A percentile compares a stretch with the other conserved stretches of the same genome.
phyloP scores from a whole-genome alignment of 2,888 invertebrate genomes.

The Vanessa cardui region DNA sequence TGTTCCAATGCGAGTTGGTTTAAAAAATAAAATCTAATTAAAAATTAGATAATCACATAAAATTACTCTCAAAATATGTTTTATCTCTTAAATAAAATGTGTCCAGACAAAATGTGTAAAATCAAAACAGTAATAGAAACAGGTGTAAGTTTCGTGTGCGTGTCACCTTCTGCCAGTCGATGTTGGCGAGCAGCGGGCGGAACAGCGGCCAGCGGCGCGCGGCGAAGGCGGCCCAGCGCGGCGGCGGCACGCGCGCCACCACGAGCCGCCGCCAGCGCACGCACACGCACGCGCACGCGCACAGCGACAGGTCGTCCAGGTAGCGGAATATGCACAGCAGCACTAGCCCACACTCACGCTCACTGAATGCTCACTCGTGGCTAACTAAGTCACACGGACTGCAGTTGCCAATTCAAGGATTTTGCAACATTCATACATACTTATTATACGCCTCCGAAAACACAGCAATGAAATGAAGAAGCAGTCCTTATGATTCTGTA shows the following conservation, averaged over 20 bases:
- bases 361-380: background rate
- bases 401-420: no score
- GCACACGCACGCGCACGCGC: constrained; percentile 94
- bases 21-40: background rate
- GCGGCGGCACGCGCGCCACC: constrained; percentile 88
- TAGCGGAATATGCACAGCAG: constrained; percentile 93
- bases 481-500: no score
- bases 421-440: no score
- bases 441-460: no score
- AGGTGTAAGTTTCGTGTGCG: background rate
- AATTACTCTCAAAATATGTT: background rate
- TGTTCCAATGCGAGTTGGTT: no score
- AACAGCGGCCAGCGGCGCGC: constrained; percentile 93
- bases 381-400: no score
- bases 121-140: background rate
- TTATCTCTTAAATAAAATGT: background rate
- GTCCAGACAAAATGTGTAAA: no score
- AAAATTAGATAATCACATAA: background rate
- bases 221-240: constrained; percentile 91
- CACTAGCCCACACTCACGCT: constrained; percentile 74
- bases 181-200: constrained; percentile 86
- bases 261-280: constrained; percentile 92
- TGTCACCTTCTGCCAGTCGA: constrained; percentile 89
- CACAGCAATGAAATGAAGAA: no score
- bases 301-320: constrained; percentile 95